phyloP scores from a whole-genome alignment of 1,140 invertebrate genomes.

The Drosophila watanabei region DNA sequence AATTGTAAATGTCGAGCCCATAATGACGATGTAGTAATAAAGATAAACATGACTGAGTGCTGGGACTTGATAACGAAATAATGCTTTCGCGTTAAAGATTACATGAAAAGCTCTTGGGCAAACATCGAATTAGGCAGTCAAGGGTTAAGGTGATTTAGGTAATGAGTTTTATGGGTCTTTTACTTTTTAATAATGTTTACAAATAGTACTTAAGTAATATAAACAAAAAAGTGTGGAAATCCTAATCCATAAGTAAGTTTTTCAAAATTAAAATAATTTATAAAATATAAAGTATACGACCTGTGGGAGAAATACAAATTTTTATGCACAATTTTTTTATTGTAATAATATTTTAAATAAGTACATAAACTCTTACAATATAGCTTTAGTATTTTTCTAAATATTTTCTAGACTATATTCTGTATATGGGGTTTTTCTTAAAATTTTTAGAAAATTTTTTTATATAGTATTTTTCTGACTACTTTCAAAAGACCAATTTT shows the following conservation, averaged over 20 bases:
- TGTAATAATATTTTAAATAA: background rate
- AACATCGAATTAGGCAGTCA: background rate
- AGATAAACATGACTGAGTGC: conserved; percentile 24
- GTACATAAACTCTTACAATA: background rate
- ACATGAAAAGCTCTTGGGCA: background rate
- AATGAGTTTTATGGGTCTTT: background rate
- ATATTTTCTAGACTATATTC: too few species aligned
- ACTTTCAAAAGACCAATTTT: too few species aligned
- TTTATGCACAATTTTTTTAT: background rate
- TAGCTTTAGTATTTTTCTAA: background rate
- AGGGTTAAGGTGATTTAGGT: background rate
- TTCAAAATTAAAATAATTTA: background rate
- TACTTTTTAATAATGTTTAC: background rate
- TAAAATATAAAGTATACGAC: background rate
- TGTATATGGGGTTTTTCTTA: too few species aligned
- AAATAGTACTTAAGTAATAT: background rate
- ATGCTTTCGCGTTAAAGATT: background rate
- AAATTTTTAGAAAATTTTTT: too few species aligned
- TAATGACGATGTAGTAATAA: conserved; percentile 27
- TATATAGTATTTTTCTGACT: too few species aligned
- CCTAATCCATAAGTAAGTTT: background rate
- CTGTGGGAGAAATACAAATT: background rate
- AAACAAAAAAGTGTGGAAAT: background rate
- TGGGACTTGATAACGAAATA: conserved; percentile 8
- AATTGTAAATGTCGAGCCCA: conserved; percentile 13